Percentiles rank a stretch among this genome's conserved stretches.
Evolutionary conservation across 1,140 invertebrate genomes (phyloP).

Genomic region (Aphaenogaster rudis): DNA sequence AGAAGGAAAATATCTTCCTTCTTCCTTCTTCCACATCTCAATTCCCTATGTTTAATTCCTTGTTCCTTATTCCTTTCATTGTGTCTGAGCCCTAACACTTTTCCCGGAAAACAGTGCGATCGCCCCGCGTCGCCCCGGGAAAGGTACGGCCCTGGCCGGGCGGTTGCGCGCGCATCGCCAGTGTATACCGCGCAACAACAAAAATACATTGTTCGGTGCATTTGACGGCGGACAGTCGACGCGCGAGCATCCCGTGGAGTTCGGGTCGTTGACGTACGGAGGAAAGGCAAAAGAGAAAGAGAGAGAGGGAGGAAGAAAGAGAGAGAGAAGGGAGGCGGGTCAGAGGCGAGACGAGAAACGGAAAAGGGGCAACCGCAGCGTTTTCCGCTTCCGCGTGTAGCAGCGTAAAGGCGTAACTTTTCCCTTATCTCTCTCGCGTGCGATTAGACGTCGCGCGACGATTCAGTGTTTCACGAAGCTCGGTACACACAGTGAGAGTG

Average conservation of each 20-base stretch:
- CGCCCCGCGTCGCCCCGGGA: too few relatives aligned
- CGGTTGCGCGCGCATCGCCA: conserved; percentile 74
- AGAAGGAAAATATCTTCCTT: too few relatives aligned
- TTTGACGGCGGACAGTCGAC: conserved; percentile 67
- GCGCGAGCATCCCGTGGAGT: conserved; percentile 2
- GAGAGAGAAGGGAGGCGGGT: background rate
- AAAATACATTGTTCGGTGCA: conserved; percentile 73
- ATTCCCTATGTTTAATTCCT: too few relatives aligned
- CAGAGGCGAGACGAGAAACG: background rate
- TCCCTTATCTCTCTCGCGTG: background rate
- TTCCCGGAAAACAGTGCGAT: background rate
- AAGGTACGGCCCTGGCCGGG: conserved; percentile 41
- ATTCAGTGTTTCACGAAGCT: background rate
- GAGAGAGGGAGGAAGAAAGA: background rate
- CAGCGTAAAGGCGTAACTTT: background rate
- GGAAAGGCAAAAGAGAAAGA: conserved; percentile 15
- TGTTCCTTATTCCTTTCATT: too few relatives aligned
- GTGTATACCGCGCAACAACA: conserved; percentile 68
- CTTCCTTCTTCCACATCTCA: too few relatives aligned
- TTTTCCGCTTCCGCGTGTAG: background rate
- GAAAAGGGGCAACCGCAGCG: background rate
- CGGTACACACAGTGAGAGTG: conserved; percentile 45
- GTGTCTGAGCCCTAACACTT: too few relatives aligned
- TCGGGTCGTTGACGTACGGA: conserved; percentile 41
- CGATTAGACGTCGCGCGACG: background rate